Conservation (phyloP, 1,140 invertebrate genomes). For the Panonychus citri region DNA sequence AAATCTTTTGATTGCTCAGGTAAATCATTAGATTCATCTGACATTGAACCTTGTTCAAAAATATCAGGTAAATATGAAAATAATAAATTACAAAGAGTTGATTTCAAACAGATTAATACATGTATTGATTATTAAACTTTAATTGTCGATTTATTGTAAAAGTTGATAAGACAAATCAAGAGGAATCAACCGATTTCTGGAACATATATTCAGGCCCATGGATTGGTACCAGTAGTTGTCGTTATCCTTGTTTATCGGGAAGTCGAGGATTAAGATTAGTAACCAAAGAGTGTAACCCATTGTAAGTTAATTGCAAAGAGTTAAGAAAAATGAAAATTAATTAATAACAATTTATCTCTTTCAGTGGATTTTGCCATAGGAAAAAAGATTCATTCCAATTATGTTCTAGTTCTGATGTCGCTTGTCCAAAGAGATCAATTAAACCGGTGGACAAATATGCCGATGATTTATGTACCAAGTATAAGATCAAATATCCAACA, state of each 20-base stretch:
- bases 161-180: too few species aligned
- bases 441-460: constrained; percentile 13
- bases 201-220: constrained; percentile 9
- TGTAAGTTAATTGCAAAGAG: constrained; percentile 11
- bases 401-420: constrained; percentile 8
- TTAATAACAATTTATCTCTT: not conserved
- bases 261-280: constrained; percentile 14
- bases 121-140: too few species aligned
- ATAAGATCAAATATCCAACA: constrained; percentile 14
- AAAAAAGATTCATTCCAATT: constrained; percentile 13
- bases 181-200: not conserved
- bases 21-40: not conserved
- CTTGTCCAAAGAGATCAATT: not conserved
- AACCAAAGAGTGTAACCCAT: constrained; percentile 13
- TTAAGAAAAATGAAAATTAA: too few species aligned
- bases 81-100: too few species aligned
- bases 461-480: constrained; percentile 14
- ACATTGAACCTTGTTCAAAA: not conserved
- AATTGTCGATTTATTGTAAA: too few species aligned
- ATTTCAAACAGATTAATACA: too few species aligned
- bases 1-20: constrained; percentile 6
- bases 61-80: not conserved
- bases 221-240: constrained; percentile 12
- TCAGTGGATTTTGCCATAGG: constrained; percentile 8
- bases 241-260: constrained; percentile 11